Conservation (phyloP, 2,888 invertebrate species). For the Magallana nippona region DNA sequence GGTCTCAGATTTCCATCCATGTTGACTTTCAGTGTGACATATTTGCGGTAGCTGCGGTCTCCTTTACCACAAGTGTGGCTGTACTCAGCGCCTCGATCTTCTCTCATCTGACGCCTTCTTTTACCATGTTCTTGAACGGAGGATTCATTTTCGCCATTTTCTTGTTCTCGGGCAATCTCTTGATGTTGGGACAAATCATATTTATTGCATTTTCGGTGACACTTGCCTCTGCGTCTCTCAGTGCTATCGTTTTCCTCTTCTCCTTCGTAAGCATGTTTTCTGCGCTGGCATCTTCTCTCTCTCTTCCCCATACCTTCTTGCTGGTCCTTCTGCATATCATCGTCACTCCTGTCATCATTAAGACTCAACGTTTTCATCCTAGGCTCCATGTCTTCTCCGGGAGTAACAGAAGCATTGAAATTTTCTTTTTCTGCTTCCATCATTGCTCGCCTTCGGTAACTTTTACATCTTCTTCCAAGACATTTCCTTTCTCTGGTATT, state of each 20-base stretch:
- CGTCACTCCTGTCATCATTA: neutral
- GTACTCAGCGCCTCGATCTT: neutral
- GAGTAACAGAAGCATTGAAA: neutral
- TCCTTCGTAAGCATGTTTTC: neutral
- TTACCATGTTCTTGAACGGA: neutral
- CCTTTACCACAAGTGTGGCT: neutral
- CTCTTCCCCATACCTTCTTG: neutral
- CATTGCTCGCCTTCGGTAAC: neutral
- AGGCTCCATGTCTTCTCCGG: neutral
- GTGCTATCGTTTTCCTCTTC: neutral
- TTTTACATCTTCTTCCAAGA: slow-evolving; percentile 6
- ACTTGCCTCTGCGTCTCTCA: neutral
- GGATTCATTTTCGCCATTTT: neutral
- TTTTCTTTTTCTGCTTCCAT: neutral
- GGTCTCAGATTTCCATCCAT: neutral
- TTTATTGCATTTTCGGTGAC: neutral
- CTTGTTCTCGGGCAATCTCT: neutral
- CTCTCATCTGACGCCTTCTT: neutral
- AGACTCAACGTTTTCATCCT: neutral
- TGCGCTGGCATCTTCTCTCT: neutral
- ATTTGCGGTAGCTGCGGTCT: neutral
- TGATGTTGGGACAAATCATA: too few species aligned
- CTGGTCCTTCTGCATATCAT: neutral
- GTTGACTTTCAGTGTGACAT: neutral
- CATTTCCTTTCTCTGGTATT: neutral